A percentile compares a stretch with the other conserved stretches of the same genome.
Conservation (phyloP, 2,797 vertebrate genomes). For the Phyllotis vaccarum region DNA sequence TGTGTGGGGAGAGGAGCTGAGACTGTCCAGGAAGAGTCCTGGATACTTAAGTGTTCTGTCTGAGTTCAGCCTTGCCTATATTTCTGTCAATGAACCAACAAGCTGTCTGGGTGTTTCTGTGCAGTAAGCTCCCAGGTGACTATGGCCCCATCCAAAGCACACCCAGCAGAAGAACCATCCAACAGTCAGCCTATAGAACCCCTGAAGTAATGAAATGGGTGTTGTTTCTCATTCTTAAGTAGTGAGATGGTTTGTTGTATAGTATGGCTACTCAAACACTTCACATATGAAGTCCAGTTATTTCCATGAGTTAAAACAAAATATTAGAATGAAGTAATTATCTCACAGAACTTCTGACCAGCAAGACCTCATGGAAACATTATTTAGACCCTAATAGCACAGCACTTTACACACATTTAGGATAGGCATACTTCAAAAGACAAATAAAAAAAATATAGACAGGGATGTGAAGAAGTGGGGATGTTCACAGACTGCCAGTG, state of each 20-base stretch:
- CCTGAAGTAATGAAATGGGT: background rate
- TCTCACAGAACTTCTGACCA: background rate
- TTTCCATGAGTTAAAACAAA: background rate
- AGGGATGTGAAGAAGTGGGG: background rate
- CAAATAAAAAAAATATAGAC: background rate
- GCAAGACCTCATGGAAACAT: background rate
- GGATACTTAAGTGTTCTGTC: background rate
- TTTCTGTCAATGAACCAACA: background rate
- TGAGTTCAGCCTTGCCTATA: background rate
- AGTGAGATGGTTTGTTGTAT: background rate
- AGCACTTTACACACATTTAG: background rate
- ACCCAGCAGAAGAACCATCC: background rate
- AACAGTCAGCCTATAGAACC: background rate
- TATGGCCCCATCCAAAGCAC: background rate
- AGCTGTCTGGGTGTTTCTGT: background rate
- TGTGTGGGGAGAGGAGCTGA: background rate
- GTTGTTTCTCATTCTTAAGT: background rate
- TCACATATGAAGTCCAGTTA: background rate
- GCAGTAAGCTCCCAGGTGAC: background rate
- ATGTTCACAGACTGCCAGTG: background rate
- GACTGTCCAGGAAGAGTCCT: background rate
- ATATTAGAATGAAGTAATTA: background rate
- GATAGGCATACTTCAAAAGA: background rate
- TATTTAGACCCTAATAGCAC: background rate
- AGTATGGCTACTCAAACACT: background rate